Evolutionary conservation across 2,888 invertebrate genomes (phyloP).

Genomic region (Andrena camellia): DNA sequence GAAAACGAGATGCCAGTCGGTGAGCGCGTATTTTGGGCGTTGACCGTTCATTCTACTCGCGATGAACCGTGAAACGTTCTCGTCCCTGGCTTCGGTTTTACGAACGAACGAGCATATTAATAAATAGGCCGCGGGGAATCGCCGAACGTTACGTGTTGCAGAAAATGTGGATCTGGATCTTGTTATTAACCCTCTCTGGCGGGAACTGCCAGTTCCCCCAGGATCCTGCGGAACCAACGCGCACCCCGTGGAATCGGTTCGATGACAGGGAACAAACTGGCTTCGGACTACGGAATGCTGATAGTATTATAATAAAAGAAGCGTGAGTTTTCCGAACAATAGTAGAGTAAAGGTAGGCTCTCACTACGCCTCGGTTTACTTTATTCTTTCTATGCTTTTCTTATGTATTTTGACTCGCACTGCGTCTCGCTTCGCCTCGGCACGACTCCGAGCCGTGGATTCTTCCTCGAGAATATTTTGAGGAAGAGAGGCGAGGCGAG

Average conservation of each 20-base stretch:
- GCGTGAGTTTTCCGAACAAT: slow-evolving; percentile 74
- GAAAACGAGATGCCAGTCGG: slow-evolving; percentile 10
- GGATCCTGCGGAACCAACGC: slow-evolving; percentile 57
- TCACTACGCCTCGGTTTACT: no score
- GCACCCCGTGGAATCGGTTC: slow-evolving; percentile 73
- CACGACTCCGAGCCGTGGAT: no score
- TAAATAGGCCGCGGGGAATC: not conserved
- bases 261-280: slow-evolving; percentile 71
- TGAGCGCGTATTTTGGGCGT: slow-evolving; percentile 61
- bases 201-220: slow-evolving; percentile 71
- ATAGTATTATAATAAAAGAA: slow-evolving; percentile 80
- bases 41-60: slow-evolving; percentile 48
- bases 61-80: slow-evolving; percentile 6
- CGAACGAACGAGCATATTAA: not conserved
- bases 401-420: no score
- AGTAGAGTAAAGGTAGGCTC: slow-evolving; percentile 4
- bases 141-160: slow-evolving; percentile 28
- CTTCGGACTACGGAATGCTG: slow-evolving; percentile 60
- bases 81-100: not conserved
- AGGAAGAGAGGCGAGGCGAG: no score
- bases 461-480: no score
- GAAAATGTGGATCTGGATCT: slow-evolving; percentile 76
- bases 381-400: no score
- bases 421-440: no score
- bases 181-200: slow-evolving; percentile 70